Percentiles rank a stretch among this genome's conserved stretches.
phyloP scores from a whole-genome alignment of 2,113 vertebrate species.

The Diglossa brunneiventris region DNA sequence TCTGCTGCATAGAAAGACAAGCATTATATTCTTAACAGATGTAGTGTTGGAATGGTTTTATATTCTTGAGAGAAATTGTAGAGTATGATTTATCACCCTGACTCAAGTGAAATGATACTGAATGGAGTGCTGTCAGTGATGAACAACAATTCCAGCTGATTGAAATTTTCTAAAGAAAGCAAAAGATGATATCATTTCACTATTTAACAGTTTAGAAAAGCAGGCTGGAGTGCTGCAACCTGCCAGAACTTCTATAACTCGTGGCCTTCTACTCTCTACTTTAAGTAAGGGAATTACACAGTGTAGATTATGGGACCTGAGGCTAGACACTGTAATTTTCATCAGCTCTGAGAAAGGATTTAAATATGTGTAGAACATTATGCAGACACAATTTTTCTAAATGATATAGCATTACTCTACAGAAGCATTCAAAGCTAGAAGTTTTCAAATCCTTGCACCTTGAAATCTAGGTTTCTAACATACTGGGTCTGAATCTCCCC shows the following conservation, averaged over 20 bases:
- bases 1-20: not conserved
- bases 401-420: not conserved
- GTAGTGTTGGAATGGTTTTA: not conserved
- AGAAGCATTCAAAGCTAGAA: not conserved
- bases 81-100: constrained; percentile 11
- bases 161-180: not conserved
- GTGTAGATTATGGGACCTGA: not conserved
- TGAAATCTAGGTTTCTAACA: not conserved
- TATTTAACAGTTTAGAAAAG: not conserved
- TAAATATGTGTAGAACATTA: not conserved
- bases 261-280: not conserved
- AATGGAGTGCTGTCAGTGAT: not conserved
- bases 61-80: not conserved
- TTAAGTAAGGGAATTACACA: not conserved
- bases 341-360: not conserved
- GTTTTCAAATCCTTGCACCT: not conserved
- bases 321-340: not conserved
- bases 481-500: not conserved
- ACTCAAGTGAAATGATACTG: not conserved
- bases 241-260: not conserved
- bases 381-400: not conserved
- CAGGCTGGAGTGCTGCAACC: not conserved
- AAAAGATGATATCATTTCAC: not conserved
- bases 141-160: not conserved
- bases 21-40: constrained; percentile 30